phyloP scores from a whole-genome alignment of 2,888 invertebrate species.

The Spisula solida region DNA sequence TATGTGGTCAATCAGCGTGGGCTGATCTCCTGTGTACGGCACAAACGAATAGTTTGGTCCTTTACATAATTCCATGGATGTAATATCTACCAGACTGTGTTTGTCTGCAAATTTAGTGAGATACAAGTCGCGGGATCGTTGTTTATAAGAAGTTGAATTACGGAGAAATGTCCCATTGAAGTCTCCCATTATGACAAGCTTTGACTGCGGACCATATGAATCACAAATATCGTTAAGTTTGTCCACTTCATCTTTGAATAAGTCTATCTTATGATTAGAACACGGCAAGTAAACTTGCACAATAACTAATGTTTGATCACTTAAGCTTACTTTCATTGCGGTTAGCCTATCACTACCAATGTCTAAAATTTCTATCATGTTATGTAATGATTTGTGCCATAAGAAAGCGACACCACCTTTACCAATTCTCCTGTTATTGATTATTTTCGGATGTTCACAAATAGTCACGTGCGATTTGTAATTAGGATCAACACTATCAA shows the following conservation, averaged over 20 bases:
- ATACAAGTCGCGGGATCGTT: not conserved
- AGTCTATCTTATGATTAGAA: not conserved
- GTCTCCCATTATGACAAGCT: too few species aligned
- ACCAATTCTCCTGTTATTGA: conserved; percentile 9
- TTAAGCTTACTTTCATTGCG: conserved; percentile 11
- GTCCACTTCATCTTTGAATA: too few species aligned
- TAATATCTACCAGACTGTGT: too few species aligned
- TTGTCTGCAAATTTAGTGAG: not conserved
- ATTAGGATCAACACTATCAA: conserved; percentile 25
- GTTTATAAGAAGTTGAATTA: not conserved
- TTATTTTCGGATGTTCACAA: not conserved
- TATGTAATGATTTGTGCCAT: conserved; percentile 38
- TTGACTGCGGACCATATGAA: too few species aligned
- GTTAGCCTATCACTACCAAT: conserved; percentile 38
- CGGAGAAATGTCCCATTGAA: too few species aligned
- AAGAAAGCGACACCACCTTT: conserved; percentile 40
- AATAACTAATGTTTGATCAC: not conserved
- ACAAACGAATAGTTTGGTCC: too few species aligned
- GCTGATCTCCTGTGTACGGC: too few species aligned
- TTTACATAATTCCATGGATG: too few species aligned
- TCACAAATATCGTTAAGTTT: too few species aligned
- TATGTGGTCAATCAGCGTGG: too few species aligned
- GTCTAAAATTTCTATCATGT: conserved; percentile 25
- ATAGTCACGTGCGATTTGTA: conserved; percentile 16
- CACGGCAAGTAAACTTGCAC: conserved; percentile 26